Base-by-base conservation (phyloP, 2,113 vertebrate genomes). In the Lasiurus cinereus region DNA sequence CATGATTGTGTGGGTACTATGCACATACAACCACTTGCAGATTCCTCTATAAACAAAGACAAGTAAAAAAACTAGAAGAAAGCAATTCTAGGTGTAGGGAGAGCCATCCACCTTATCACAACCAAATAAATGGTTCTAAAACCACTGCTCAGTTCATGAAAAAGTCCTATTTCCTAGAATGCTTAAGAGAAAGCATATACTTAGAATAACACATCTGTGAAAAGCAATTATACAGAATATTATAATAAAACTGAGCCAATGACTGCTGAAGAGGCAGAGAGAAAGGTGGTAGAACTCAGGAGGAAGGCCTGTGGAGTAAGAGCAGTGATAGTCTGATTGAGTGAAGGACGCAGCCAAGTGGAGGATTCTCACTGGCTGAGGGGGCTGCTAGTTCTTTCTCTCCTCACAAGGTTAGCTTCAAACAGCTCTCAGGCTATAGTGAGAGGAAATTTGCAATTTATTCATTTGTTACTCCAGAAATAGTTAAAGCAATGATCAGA, bases 381-480 rank as follows among this genome's bases (percentile, higher is more conserved):
- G 13, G 2, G 7, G 2, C 21, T 86, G 24, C 18, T n/a, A 6
- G 3, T 6, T 52, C 33, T 16, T 80, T 79, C 46, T 64, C 29
- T 84, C 13, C 18, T 88, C 29, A 78, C 29, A 73, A 48, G 14
- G 5, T 59, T 89, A 62, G 31, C 80, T 90, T 84, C 24, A 86
- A 72, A 90, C 1, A 69, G 14, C 3, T 74, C 31, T 74, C 33
- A 50, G 66, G 33, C 11, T 18, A 90, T 87, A 74, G 16, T 31
- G 77, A 24, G 46, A 84, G 73, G 83, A 69, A 27, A 83, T 22
- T 5, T 36, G 22, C 12, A 88, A 8, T 79, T 72, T 80, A 83
- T 90, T 82, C 29, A 79, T 33, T 31, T 70, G 3, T 88, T 80
- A 15, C 33, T 80, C 31, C 33, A 67, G 27, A 94, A 96, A 83